Evolutionary conservation across 2,888 invertebrate genomes (phyloP), one percentile per base, ranked within the genome.

Genomic region (Saturnia pavonia): DNA sequence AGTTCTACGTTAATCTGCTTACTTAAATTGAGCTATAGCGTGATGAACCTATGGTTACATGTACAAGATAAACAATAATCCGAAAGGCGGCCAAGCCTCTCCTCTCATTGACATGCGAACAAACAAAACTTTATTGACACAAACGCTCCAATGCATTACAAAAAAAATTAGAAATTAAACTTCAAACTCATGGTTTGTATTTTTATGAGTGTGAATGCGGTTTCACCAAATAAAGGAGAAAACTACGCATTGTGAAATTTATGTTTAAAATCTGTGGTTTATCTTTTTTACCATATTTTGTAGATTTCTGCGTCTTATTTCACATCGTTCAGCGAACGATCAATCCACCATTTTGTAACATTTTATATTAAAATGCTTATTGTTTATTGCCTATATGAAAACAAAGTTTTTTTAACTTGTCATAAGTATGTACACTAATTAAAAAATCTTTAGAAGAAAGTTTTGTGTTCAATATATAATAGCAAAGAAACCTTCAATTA

Each of bases 141-240:
- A n/a, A 65, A 1, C 65, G 40, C 40, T 19, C 11, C 40, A 40
- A 40, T 11, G n/a, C 65, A 63, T 63, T 34, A 63, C 2, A 57
- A 65, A 65, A 34, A 63, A 57, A 65, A 40, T 4, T 65, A 40
- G 65, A 65, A 65, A 65, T 65, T 65, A 65, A 40, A 40, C 40
- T 7, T 0, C 40, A 1, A n/a, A 34, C 4, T 54, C 19, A 19
- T 40, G 65, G 27, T 34, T 40, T 9, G 65, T 40, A 65, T n/a
- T 65, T 7, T 65, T 65, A n/a, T 19, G 40, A 34, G 63, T 12
- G 0, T n/a, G 34, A 19, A 40, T 65, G 40, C n/a, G 40, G 40
- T 65, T 65, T 65, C 65, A 65, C 40, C 40, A 65, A 65, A 65
- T 40, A 65, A 40, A 65, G 34, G 40, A 65, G 65, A 65, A 40